phyloP scores from a whole-genome alignment of 92 coral and sea anemone species.

The Porites cylindrica region DNA sequence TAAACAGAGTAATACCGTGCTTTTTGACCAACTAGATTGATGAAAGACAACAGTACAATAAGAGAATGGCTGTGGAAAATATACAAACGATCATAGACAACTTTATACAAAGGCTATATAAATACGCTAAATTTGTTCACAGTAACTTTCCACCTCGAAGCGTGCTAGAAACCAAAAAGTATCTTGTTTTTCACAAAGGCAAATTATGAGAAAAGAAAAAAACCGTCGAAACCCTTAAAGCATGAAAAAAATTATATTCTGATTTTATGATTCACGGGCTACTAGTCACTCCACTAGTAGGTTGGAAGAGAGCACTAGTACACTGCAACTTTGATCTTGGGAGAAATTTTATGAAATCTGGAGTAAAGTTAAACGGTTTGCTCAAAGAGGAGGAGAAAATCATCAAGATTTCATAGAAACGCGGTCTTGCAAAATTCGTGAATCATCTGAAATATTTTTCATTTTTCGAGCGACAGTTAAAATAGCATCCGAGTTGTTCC shows the following conservation, averaged over 20 bases:
- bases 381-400: not conserved
- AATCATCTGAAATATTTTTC: not conserved
- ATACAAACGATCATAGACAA: constrained; percentile 21
- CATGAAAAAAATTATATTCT: too few species aligned
- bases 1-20: not conserved
- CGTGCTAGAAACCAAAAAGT: not conserved
- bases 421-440: not conserved
- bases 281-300: too few species aligned
- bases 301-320: too few species aligned
- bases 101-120: constrained; percentile 45
- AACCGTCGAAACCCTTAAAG: too few species aligned
- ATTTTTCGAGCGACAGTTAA: too few species aligned
- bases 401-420: not conserved
- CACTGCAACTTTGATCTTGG: too few species aligned
- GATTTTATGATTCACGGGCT: too few species aligned
- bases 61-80: constrained; percentile 15
- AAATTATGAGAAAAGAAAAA: too few species aligned
- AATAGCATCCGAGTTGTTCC: not conserved
- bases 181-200: not conserved
- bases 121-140: constrained; percentile 37
- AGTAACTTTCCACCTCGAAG: not conserved
- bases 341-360: too few species aligned
- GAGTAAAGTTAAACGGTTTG: not conserved
- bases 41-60: not conserved
- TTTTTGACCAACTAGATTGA: not conserved